Base-by-base conservation (phyloP, 1,140 invertebrate genomes). In the Prorops nasuta region DNA sequence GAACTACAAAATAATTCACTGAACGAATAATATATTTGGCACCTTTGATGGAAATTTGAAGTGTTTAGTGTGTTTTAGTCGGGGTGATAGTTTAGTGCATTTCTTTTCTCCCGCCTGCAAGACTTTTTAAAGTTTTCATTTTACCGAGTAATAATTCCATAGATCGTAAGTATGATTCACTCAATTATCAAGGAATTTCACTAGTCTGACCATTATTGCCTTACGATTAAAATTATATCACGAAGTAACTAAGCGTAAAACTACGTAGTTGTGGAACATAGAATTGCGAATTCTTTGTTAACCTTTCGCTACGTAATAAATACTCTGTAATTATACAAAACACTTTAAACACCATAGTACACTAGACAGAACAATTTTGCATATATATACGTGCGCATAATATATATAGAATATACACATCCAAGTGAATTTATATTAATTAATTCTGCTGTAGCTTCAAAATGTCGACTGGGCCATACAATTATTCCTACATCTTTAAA, bases 401-500 rank as follows among this genome's bases (percentile, higher is more conserved):
- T 15, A 14, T 8, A 15, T 24, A 28, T 28, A 7, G 9, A 22
- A 40, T 53, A 36, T 14, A 6, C 46, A n/a, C n/a, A n/a, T n/a
- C n/a, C n/a, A n/a, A n/a, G n/a, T n/a, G n/a, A n/a, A n/a, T n/a
- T n/a, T n/a, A n/a, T n/a, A n/a, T n/a, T n/a, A n/a, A n/a, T n/a
- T n/a, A n/a, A n/a, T 53, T 57, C 51, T 47, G 31, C 66, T 66
- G 46, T 42, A 69, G 65, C 37, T 60, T 45, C 65, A 85, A 80
- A 65, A 94, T 94, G 91, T 89, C 91, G 50, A 85, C 89, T 51
- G 92, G 91, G 70, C 97, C 96, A 28, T 99, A 98, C 76, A 99
- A 98, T 80, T 99, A 99, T 79, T 97, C 95, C 18, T 99, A 99
- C 72, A 99, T 99, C 70, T 99, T 99, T 79, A 99, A 99, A 74